A percentile compares a stretch with the other conserved stretches of the same genome.
phyloP scores from a whole-genome alignment of 2,113 vertebrate genomes.

The Tringa solitaria region DNA sequence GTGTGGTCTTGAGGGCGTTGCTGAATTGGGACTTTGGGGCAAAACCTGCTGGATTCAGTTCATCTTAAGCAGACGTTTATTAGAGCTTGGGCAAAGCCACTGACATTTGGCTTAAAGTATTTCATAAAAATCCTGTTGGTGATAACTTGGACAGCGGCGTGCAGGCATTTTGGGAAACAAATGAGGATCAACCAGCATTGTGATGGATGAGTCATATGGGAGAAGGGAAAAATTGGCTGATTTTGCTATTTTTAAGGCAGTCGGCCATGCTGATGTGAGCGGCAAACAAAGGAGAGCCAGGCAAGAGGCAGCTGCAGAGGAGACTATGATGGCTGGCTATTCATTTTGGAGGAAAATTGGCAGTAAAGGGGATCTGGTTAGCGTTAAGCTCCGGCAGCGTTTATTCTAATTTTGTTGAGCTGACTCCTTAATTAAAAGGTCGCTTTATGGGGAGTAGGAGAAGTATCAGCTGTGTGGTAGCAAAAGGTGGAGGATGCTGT shows the following conservation, averaged over 20 bases:
- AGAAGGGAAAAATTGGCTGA: neutral
- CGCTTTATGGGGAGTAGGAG: neutral
- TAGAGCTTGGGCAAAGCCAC: neutral
- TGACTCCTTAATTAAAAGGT: slow-evolving; percentile 24
- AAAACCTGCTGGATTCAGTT: neutral
- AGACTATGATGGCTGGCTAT: neutral
- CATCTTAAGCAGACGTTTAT: neutral
- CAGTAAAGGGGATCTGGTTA: slow-evolving; percentile 16
- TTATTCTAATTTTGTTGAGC: slow-evolving; percentile 23
- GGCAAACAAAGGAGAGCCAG: neutral
- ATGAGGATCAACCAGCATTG: neutral
- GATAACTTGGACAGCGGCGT: neutral
- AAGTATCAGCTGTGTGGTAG: neutral
- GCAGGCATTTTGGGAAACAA: neutral
- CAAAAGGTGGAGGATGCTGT: neutral
- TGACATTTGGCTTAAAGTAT: neutral
- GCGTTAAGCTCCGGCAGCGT: neutral
- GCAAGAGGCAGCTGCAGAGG: neutral
- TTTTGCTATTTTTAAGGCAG: slow-evolving; percentile 1
- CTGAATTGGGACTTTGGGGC: neutral
- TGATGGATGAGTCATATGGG: neutral
- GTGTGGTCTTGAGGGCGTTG: neutral
- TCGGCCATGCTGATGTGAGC: neutral
- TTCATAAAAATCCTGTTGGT: neutral
- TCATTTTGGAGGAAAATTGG: slow-evolving; percentile 21